Conservation (phyloP, 2,113 vertebrate genomes). For the Irena cyanogastra region DNA sequence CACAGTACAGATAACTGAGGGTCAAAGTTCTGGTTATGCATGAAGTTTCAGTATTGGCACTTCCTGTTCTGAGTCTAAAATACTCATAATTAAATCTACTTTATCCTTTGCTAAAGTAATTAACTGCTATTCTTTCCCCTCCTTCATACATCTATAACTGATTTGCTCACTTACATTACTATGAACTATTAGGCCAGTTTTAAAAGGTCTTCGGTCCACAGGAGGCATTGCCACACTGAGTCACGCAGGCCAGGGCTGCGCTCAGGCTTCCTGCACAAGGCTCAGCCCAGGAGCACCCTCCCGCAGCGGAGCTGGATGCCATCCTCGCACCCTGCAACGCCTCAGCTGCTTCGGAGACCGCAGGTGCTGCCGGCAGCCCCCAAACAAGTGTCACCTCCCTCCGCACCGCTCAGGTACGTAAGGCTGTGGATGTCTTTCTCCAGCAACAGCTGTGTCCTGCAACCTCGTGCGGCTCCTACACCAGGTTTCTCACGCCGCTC, state of each 20-base stretch:
- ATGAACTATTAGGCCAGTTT: neutral
- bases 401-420: neutral
- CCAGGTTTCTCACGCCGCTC: neutral
- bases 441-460: neutral
- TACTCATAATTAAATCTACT: neutral
- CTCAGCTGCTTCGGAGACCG: fast-evolving
- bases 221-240: neutral
- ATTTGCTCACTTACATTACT: neutral
- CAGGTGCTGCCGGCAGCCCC: neutral
- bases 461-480: neutral
- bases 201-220: neutral
- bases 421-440: neutral
- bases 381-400: neutral
- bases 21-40: conserved; percentile 42
- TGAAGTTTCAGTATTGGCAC: neutral
- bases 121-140: neutral
- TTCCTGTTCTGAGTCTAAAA: neutral
- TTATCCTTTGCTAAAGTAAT: neutral
- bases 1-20: neutral
- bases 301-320: fast-evolving
- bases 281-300: neutral
- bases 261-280: neutral
- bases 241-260: neutral
- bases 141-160: neutral
- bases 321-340: fast-evolving